Conservation (phyloP, 2,797 vertebrate species). For the Spinus pinus region DNA sequence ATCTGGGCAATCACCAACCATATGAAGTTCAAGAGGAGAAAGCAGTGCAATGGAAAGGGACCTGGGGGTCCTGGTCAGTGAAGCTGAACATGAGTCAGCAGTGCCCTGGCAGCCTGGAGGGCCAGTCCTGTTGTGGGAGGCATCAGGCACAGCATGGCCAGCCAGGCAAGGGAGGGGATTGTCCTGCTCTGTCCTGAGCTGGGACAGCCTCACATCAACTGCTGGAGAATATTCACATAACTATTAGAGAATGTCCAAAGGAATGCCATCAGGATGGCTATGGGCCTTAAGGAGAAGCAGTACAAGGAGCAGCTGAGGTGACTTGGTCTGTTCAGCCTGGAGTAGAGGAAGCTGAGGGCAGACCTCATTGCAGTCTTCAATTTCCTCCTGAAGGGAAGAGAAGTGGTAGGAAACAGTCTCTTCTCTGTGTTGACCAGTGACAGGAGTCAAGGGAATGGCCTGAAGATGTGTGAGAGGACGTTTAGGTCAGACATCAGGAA, state of each 20-base stretch:
- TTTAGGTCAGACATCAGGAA: too few species aligned
- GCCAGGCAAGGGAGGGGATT: accelerated
- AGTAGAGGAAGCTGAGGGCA: not conserved
- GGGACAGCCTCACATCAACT: accelerated
- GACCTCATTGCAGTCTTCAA: not conserved
- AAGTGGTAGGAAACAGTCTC: not conserved
- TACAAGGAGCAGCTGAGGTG: accelerated
- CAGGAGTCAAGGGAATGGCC: accelerated
- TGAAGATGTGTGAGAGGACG: not conserved
- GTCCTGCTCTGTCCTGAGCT: not conserved
- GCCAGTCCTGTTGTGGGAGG: accelerated
- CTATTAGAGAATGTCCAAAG: not conserved
- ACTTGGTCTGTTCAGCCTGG: not conserved
- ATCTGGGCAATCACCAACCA: not conserved
- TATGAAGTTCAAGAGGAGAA: not conserved
- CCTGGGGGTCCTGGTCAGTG: not conserved
- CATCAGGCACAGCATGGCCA: not conserved
- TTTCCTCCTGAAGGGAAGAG: not conserved
- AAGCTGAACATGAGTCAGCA: accelerated
- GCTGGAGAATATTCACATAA: not conserved
- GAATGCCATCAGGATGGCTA: accelerated
- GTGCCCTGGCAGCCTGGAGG: not conserved
- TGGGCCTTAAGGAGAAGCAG: accelerated
- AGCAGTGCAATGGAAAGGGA: not conserved
- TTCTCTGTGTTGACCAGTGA: too few species aligned